Conservation (phyloP, 2,113 vertebrate genomes). For the Trematomus loennbergii region DNA sequence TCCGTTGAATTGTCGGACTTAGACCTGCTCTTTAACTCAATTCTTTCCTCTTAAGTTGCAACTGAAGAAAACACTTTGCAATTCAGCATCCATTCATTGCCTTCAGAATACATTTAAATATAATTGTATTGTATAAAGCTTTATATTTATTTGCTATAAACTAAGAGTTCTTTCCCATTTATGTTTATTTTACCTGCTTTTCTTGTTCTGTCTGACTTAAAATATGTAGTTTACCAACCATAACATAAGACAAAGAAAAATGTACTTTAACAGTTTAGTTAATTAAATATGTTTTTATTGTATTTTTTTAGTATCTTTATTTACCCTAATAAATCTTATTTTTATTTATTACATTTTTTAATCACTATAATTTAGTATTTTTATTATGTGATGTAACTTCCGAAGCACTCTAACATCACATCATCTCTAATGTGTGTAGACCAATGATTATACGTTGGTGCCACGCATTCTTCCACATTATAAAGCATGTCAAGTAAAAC, state of each 20-base stretch:
- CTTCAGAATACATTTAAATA: neutral
- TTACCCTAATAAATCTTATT: neutral
- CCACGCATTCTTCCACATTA: neutral
- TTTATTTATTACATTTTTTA: neutral
- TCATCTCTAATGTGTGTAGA: neutral
- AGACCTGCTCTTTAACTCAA: neutral
- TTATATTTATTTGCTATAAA: neutral
- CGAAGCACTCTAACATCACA: neutral
- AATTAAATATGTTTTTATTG: neutral
- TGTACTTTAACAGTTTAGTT: neutral
- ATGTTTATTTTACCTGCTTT: neutral
- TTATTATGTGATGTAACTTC: neutral
- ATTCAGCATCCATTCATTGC: neutral
- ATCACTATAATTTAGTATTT: neutral
- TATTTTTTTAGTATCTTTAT: neutral
- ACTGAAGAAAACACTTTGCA: neutral
- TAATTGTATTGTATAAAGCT: neutral
- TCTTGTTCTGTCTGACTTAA: neutral
- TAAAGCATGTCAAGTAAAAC: conserved; percentile 20
- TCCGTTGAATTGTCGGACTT: neutral
- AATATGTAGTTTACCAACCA: neutral
- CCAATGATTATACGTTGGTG: neutral
- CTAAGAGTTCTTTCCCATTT: neutral
- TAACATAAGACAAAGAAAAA: neutral
- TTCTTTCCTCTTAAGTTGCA: neutral